Evolutionary conservation across 2,888 invertebrate species (phyloP).

Genomic region (Ferrisia virgata): DNA sequence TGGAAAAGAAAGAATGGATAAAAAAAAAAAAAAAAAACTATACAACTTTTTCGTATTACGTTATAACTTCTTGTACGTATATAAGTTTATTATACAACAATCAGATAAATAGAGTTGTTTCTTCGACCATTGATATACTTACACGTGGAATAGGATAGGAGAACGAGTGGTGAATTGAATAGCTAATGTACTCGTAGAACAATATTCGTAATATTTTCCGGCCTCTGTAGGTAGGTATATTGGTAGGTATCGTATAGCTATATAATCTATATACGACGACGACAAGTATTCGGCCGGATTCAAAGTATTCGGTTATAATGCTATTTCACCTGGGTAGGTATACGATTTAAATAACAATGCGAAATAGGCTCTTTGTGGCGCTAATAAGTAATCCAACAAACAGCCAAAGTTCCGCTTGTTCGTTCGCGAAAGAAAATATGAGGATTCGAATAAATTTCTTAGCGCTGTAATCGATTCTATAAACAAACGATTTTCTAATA

Average conservation of each 20-base stretch:
- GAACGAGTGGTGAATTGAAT: not conserved
- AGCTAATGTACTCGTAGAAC: not conserved
- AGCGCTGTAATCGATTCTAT: not conserved
- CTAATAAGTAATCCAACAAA: constrained; percentile 1
- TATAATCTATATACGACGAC: too few species aligned
- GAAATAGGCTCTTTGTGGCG: not conserved
- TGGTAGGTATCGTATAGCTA: too few species aligned
- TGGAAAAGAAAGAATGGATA: too few species aligned
- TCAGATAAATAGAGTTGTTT: constrained; percentile 1
- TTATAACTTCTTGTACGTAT: too few species aligned
- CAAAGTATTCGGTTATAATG: not conserved
- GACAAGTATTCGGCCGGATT: not conserved
- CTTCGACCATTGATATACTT: not conserved
- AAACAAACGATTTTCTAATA: not conserved
- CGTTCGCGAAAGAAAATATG: not conserved
- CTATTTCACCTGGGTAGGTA: not conserved
- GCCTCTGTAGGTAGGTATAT: not conserved
- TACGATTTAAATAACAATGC: constrained; percentile 13
- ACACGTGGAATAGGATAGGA: too few species aligned
- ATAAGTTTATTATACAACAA: not conserved
- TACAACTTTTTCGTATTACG: not conserved
- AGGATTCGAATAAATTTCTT: constrained; percentile 7
- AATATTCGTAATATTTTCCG: not conserved
- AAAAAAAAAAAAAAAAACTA: too few species aligned
- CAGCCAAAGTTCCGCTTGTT: not conserved